phyloP scores from a whole-genome alignment of 2,888 invertebrate genomes.

The Eucriotettix oculatus region DNA sequence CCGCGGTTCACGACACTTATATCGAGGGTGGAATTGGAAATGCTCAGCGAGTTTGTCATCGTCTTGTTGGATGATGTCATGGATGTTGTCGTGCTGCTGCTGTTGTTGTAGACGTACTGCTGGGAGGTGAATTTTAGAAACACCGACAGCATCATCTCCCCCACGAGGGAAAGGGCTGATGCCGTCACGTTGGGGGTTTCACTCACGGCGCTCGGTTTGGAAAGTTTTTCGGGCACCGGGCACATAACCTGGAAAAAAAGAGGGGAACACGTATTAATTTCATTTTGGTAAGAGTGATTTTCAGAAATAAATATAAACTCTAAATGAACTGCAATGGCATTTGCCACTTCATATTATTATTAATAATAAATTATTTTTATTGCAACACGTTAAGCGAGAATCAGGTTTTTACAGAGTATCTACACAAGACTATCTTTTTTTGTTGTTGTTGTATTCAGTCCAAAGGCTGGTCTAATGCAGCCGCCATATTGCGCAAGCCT shows the following conservation, averaged over 20 bases:
- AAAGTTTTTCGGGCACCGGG: neutral
- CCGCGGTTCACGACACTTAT: neutral
- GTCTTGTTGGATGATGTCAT: neutral
- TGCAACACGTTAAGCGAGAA: too few relatives aligned
- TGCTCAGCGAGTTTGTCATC: neutral
- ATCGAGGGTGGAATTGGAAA: neutral
- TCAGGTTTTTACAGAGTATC: too few relatives aligned
- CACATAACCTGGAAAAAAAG: neutral
- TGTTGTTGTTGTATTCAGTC: too few relatives aligned
- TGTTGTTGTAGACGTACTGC: neutral
- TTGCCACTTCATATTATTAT: too few relatives aligned
- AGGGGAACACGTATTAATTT: neutral
- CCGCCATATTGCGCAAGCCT: too few relatives aligned
- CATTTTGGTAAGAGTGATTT: too few relatives aligned
- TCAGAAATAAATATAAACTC: too few relatives aligned
- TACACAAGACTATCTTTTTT: too few relatives aligned
- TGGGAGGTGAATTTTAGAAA: neutral
- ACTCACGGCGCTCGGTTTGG: neutral
- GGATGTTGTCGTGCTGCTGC: too few relatives aligned
- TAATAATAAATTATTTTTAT: too few relatives aligned
- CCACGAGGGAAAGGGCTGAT: neutral
- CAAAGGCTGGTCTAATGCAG: too few relatives aligned
- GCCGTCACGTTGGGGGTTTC: neutral
- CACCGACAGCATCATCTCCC: neutral
- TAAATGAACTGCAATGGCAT: too few relatives aligned